Percentiles rank a stretch among this genome's conserved stretches.
Evolutionary conservation across 2,797 vertebrate species (phyloP).

Genomic region (Huso huso): DNA sequence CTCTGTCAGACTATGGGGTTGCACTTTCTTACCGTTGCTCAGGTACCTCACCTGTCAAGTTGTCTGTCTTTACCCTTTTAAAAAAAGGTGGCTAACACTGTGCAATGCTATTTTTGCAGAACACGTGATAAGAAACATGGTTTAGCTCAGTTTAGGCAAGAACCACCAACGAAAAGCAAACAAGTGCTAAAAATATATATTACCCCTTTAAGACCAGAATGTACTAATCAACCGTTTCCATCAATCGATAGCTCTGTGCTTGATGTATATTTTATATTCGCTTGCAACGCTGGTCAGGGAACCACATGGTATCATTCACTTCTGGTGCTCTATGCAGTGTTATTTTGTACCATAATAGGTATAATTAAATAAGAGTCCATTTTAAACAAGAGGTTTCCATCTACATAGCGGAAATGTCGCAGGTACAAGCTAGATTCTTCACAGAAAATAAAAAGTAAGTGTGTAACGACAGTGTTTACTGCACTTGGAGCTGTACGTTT

Average conservation of each 20-base stretch:
- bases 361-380: neutral
- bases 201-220: conserved; percentile 26
- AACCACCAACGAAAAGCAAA: too few species aligned
- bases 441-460: conserved; percentile 75
- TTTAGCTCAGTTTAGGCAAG: too few species aligned
- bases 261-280: neutral
- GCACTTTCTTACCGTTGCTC: too few species aligned
- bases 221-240: conserved; percentile 15
- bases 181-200: too few species aligned
- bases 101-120: too few species aligned
- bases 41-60: too few species aligned
- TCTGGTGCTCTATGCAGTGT: neutral
- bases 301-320: conserved; percentile 41
- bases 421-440: conserved; percentile 84
- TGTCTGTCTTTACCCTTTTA: too few species aligned
- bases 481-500: too few species aligned
- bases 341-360: conserved; percentile 1
- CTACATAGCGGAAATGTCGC: conserved; percentile 63
- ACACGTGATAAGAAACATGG: too few species aligned
- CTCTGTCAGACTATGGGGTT: too few species aligned
- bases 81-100: too few species aligned
- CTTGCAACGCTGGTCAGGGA: neutral
- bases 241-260: conserved; percentile 18
- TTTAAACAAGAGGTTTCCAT: neutral
- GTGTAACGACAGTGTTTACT: neutral